Percentiles rank a stretch among this genome's conserved stretches.
phyloP scores from a whole-genome alignment of 2,888 invertebrate genomes.

The Ramazzottius varieornatus region DNA sequence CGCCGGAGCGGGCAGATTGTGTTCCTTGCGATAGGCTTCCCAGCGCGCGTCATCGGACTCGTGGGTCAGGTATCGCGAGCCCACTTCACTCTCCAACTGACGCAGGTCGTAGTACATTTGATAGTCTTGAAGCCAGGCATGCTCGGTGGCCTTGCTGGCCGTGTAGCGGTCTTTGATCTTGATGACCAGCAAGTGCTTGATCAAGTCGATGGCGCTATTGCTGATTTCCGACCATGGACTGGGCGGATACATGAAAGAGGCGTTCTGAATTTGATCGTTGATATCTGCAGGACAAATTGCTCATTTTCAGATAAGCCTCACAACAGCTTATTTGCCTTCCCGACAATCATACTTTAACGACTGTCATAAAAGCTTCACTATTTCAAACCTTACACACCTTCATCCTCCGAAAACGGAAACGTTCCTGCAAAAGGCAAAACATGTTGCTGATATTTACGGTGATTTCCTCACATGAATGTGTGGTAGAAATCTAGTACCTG shows the following conservation, averaged over 20 bases:
- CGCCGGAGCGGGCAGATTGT: slow-evolving; percentile 16
- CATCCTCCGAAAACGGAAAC: not conserved
- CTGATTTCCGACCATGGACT: slow-evolving; percentile 92
- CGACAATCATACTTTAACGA: slow-evolving; percentile 27
- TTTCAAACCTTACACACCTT: not conserved
- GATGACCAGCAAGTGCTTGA: slow-evolving; percentile 82
- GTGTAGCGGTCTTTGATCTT: slow-evolving; percentile 27
- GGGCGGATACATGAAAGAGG: slow-evolving; percentile 97
- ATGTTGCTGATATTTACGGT: too few relatives aligned
- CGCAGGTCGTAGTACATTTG: slow-evolving; percentile 83
- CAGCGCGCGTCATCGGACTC: slow-evolving; percentile 77
- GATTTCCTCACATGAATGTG: too few relatives aligned
- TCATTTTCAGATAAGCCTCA: not conserved
- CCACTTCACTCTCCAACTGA: slow-evolving; percentile 49
- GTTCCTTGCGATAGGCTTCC: slow-evolving; percentile 33
- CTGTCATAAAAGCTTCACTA: not conserved
- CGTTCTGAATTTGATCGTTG: slow-evolving; percentile 96
- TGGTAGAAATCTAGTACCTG: slow-evolving; percentile 17
- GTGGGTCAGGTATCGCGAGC: slow-evolving; percentile 57
- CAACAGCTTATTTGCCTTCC: not conserved
- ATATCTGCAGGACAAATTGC: slow-evolving; percentile 64
- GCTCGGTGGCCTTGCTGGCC: slow-evolving; percentile 64
- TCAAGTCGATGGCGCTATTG: slow-evolving; percentile 76
- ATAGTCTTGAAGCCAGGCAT: slow-evolving; percentile 42
- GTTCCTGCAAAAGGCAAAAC: not conserved